Base-by-base conservation (phyloP, 2,797 vertebrate species). In the Rhyacichthys aspro region DNA sequence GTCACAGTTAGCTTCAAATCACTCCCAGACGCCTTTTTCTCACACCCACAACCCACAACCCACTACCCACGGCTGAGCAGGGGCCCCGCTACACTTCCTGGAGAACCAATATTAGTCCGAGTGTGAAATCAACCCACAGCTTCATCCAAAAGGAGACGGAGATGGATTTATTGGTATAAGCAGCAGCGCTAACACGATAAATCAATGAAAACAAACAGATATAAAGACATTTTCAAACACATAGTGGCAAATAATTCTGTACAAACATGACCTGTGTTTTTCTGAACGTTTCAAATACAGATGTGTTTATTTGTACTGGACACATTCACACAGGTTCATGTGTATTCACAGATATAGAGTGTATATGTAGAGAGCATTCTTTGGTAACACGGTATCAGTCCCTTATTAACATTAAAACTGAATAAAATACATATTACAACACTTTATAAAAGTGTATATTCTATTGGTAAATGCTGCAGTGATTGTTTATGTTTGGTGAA, bases 1-100 rank as follows among this genome's bases (percentile, higher is more conserved):
- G 90, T 91, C 91, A 87, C 79, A 85, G 81, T 76, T 76, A 52
- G 70, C 77, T 83, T 81, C 63, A 85, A 90, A 91, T 91, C 87
- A 85, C 79, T 91, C 81, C 90, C 89, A 91, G 87, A 84, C 73
- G 66, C 66, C 55, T 68, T 70, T 73, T 87, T 85, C 79, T 80
- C 87, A 73, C 70, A 76, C 76, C 74, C 34, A 42, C 57, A 64
- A 84, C 15, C 7, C 33, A 15, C 33, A 11, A 28, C 23, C 1
- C 23, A 28, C 23, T 7, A 12, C 39, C n/a, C 12, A 41, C 14
- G 72, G 60, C 76, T 63, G 74, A 85, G 67, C 69, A 63, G 49
- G 50, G 60, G 62, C 41, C 64, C 47, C 64, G 15, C 5, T 53
- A 10, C 10, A 39, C 73, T 75, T 72, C 43, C 74, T 18, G 0